Base-by-base conservation (phyloP, 2,797 vertebrate species). In the Dicrostonyx torquatus region DNA sequence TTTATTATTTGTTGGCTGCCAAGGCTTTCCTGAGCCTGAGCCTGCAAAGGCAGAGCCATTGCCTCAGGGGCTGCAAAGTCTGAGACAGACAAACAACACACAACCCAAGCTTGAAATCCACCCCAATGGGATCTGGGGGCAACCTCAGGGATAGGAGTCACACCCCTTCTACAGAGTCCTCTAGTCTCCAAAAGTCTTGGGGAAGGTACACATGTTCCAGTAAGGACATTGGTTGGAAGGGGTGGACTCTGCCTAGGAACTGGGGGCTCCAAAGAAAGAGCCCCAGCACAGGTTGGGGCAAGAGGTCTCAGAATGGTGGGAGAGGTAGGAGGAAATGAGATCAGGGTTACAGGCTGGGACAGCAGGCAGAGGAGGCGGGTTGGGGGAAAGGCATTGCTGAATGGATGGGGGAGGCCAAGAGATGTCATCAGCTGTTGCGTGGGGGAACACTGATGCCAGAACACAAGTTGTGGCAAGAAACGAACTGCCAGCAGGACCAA, bases 1-100 rank as follows among this genome's bases (percentile, higher is more conserved):
- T 96, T 97, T 97, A 96, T 97, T 97, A 97, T 97, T 97, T 97
- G 96, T 92, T 96, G 96, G 95, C 96, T 97, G 97, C 97, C 96
- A 97, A 97, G 90, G 96, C 88, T 97, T 97, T 94, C 93, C 97
- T 87, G 97, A 97, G 94, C 95, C 97, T 64, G 97, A 97, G 94
- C 97, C 94, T 97, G 97, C 97, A 97, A 97, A 97, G 97, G 95
- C 97, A 97, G 94, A 97, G 96, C 95, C 95, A 95, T 85, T 95
- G 97, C 97, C 97, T 96, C 96, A 70, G 97, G 97, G 96, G 95
- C 97, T 97, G 91, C 91, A 95, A 97, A 97, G 96, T 97, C 96
- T 96, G 96, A 97, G 97, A 96, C 97, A 97, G 97, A 97, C 95
- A 97, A 97, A 97, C 96, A 97, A 97, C 95, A 97, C 50, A 97